Conservation (phyloP, 2,888 invertebrate species). For the Acanthosepion lycidas region DNA sequence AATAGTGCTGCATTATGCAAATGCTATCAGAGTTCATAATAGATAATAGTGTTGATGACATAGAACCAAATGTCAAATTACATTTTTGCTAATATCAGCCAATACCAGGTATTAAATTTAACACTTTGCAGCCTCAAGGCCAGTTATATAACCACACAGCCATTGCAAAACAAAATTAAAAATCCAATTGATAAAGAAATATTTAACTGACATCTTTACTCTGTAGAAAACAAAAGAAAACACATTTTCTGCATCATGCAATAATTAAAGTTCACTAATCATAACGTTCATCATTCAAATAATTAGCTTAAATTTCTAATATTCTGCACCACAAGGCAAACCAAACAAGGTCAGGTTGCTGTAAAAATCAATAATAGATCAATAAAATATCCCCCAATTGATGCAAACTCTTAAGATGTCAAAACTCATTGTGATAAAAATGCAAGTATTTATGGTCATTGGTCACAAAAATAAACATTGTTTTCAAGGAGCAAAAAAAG, state of each 20-base stretch:
- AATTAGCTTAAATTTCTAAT: not conserved
- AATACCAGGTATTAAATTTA: too few species aligned
- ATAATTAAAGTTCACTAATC: not conserved
- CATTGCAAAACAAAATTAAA: not conserved
- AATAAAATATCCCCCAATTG: not conserved
- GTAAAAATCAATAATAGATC: not conserved
- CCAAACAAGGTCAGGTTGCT: not conserved
- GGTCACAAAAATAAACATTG: not conserved
- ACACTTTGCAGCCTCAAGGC: too few species aligned
- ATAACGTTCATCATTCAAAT: not conserved
- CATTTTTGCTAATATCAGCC: too few species aligned
- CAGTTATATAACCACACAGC: too few species aligned
- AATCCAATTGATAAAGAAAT: not conserved
- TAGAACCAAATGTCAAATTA: too few species aligned
- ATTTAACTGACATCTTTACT: not conserved
- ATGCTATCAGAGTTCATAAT: too few species aligned
- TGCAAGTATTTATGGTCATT: not conserved
- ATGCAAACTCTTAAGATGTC: not conserved
- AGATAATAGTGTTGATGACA: too few species aligned
- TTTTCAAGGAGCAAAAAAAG: not conserved
- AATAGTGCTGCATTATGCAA: too few species aligned
- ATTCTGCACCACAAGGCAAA: not conserved
- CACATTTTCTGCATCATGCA: not conserved
- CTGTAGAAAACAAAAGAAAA: not conserved
- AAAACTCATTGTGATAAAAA: not conserved